Evolutionary conservation across 1,140 invertebrate species (phyloP).

Genomic region (Cataglyphis hispanica): DNA sequence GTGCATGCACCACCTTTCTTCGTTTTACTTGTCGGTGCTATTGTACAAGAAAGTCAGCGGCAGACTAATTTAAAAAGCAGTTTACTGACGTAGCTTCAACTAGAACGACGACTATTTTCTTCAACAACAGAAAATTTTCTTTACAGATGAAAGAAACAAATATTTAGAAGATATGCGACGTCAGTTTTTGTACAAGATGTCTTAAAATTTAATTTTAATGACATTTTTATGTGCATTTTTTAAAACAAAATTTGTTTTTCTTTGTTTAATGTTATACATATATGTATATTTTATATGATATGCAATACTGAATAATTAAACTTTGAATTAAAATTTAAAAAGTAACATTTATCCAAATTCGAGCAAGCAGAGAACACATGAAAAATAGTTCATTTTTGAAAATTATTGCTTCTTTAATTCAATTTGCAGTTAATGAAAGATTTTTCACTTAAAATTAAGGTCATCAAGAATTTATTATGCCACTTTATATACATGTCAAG

Average conservation of each 20-base stretch:
- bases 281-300: too few relatives aligned
- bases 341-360: too few relatives aligned
- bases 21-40: background rate
- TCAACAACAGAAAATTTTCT: background rate
- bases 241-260: background rate
- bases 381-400: background rate
- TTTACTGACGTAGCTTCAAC: background rate
- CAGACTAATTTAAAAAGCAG: constrained; percentile 1
- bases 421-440: background rate
- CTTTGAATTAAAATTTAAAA: background rate
- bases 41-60: background rate
- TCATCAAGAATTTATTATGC: background rate
- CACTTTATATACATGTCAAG: background rate
- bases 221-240: too few relatives aligned
- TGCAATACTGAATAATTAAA: background rate
- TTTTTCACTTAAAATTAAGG: background rate
- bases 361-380: too few relatives aligned
- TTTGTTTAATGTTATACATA: background rate
- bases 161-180: background rate
- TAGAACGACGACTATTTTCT: background rate
- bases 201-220: background rate
- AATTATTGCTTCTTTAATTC: background rate
- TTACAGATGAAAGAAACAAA: too few relatives aligned
- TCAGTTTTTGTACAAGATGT: background rate
- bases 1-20: background rate